Conservation (phyloP, 2,888 invertebrate species). For the Ischnura elegans region DNA sequence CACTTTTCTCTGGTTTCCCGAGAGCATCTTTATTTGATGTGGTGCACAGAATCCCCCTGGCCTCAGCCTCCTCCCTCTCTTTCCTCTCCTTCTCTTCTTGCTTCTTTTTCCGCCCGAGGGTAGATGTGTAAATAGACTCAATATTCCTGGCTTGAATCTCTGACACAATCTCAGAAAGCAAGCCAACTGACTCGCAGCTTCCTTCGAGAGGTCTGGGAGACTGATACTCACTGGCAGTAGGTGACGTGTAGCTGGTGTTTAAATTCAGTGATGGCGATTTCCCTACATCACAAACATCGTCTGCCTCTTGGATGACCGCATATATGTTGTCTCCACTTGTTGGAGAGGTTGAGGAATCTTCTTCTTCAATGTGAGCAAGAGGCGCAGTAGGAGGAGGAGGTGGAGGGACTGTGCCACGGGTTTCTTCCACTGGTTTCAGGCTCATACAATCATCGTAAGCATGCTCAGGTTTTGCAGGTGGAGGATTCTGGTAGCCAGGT, state of each 20-base stretch:
- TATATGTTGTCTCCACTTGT: slow-evolving; percentile 88
- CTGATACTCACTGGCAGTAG: slow-evolving; percentile 79
- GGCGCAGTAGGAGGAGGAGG: slow-evolving; percentile 78
- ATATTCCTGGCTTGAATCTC: slow-evolving; percentile 93
- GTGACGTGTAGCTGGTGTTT: slow-evolving; percentile 77
- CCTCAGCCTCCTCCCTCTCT: slow-evolving; percentile 75
- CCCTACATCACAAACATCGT: slow-evolving; percentile 73
- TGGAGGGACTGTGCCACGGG: slow-evolving; percentile 77
- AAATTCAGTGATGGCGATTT: slow-evolving; percentile 74
- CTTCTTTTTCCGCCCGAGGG: slow-evolving; percentile 82
- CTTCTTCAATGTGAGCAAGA: slow-evolving; percentile 82
- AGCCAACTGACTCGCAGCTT: slow-evolving; percentile 86
- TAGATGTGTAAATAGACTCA: slow-evolving; percentile 91
- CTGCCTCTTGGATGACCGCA: slow-evolving; percentile 89
- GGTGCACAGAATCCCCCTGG: slow-evolving; percentile 64
- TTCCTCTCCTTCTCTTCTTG: slow-evolving; percentile 78
- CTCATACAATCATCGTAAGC: slow-evolving; percentile 89
- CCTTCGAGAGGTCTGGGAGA: slow-evolving; percentile 79
- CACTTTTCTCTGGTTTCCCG: slow-evolving; percentile 73
- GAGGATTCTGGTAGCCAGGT: slow-evolving; percentile 82
- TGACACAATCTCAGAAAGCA: slow-evolving; percentile 91
- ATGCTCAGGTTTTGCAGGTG: slow-evolving; percentile 77
- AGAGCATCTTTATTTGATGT: slow-evolving; percentile 71
- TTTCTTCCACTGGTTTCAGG: slow-evolving; percentile 71
- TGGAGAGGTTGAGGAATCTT: slow-evolving; percentile 78